Evolutionary conservation across 2,888 invertebrate genomes (phyloP).

Genomic region (Dinocampus coccinellae): DNA sequence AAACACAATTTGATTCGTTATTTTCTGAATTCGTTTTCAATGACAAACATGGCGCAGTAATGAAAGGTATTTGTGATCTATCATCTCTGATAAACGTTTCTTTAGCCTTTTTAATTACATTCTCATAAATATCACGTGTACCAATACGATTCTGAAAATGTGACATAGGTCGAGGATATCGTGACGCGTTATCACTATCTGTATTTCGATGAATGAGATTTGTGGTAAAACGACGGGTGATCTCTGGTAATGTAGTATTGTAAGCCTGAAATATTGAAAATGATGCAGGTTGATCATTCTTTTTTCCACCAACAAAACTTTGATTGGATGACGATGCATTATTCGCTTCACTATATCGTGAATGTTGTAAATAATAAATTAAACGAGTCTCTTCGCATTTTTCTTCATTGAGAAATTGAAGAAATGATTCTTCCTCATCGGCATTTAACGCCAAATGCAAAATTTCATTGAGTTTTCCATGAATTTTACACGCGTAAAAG

Average conservation of each 20-base stretch:
- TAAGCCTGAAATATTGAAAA: conserved; percentile 58
- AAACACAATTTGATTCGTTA: conserved; percentile 50
- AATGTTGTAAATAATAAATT: conserved; percentile 79
- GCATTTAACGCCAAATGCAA: conserved; percentile 75
- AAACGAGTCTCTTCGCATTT: conserved; percentile 78
- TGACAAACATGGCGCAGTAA: conserved; percentile 61
- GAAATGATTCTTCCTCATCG: conserved; percentile 78
- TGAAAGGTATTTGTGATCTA: conserved; percentile 58
- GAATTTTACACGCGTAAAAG: conserved; percentile 59
- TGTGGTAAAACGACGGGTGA: conserved; percentile 56
- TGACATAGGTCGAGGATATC: conserved; percentile 63
- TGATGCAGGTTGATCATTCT: conserved; percentile 44
- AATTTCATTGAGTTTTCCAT: conserved; percentile 67
- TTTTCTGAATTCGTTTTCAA: conserved; percentile 45
- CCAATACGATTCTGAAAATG: conserved; percentile 51
- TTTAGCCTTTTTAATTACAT: conserved; percentile 56
- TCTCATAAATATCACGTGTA: conserved; percentile 53
- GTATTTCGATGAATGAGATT: conserved; percentile 32
- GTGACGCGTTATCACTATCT: conserved; percentile 42
- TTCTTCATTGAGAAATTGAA: conserved; percentile 76
- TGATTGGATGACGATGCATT: conserved; percentile 37
- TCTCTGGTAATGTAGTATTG: conserved; percentile 60
- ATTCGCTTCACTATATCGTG: conserved; percentile 64
- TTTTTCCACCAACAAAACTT: conserved; percentile 20
- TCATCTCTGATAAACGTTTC: conserved; percentile 59